Evolutionary conservation across 2,888 invertebrate genomes (phyloP), one percentile per base, ranked within the genome.

Genomic region (Folsomia candida): DNA sequence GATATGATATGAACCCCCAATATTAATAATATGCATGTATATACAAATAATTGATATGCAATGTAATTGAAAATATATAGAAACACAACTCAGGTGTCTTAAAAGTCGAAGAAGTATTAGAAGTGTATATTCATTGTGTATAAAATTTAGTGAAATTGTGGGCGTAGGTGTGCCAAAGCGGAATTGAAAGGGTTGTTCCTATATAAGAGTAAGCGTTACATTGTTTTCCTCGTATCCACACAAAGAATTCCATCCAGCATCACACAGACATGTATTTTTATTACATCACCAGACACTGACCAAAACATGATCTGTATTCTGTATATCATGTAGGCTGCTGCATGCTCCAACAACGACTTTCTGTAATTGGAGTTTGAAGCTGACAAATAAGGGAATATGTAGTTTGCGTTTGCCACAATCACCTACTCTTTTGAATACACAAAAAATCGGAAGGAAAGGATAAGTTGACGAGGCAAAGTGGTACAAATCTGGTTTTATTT

Each of bases 141-240:
- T 54, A 59, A 59, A 37, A 37, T 37, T 9, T 54, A 54, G 6
- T 22, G n/a, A 54, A 54, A 54, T 54, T 14, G 69, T 69, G 69
- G 69, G 69, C 69, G 69, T 69, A 69, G 69, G 69, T 65, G 69
- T 63, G 69, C 64, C 27, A 64, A 69, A 29, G 37, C 58, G 28
- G 18, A 25, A 24, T 25, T 24, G 22, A 6, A 25, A 24, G 3
- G 54, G 4, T 59, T 59, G 64, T 25, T 18, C 27, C n/a, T 25
- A 20, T 25, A 51, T 25, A 20, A 14, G 66, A 24, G 25, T 64
- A 2, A n/a, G n/a, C n/a, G n/a, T n/a, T n/a, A n/a, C n/a, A n/a
- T n/a, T n/a, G 6, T 64, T 25, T n/a, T 14, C 20, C 51, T 22
- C 58, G 28, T 57, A 20, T 54, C 65, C 54, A 57, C 20, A 20